Evolutionary conservation across 2,888 invertebrate genomes (phyloP), one percentile per base, ranked within the genome.

Genomic region (Drosophila picticornis): DNA sequence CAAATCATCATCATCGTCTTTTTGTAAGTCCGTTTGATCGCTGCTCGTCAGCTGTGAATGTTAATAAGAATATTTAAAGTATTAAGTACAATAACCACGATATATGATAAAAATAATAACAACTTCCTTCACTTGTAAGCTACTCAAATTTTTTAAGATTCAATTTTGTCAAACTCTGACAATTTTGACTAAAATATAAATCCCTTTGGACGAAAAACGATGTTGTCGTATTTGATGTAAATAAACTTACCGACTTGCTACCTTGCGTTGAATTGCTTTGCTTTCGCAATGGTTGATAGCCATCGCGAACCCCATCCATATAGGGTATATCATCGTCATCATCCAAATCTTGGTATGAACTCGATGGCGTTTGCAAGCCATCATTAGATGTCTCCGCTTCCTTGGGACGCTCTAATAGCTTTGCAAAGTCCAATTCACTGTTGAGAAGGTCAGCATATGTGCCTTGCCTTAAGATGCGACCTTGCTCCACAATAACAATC

Each of bases 401-500:
- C 40, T 88, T 90, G 0, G 92, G 90, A 11, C 92, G 90, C 59
- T 94, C 93, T 82, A 95, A 87, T 72, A 95, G 75, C 89, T 94
- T 94, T 2, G 94, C 94, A 85, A 95, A 94, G 81, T 95, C 94
- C 90, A 94, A 81, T 32, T 94, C 94, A 67, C 94, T 93, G 6
- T 93, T 93, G 27, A 93, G 90, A 6, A 95, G 90, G 40, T 95
- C 94, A 9, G 92, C 89, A 67, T 94, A 95, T 0, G 94, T 94
- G 34, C 95, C 95, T 74, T 93, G 93, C 1, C 91, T 82, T 9
- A 91, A 83, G 29, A 93, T 92, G 9, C 83, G 75, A 0, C 93
- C 96, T 83, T 95, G 94, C 77, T 95, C 95, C 43, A 96, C 92
- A 60, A 96, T 93, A 22, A 96, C 94, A 74, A 96, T 95, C 80